Percentiles rank a stretch among this genome's conserved stretches.
Evolutionary conservation across 1,140 invertebrate species (phyloP).

Genomic region (Tribolium madens): DNA sequence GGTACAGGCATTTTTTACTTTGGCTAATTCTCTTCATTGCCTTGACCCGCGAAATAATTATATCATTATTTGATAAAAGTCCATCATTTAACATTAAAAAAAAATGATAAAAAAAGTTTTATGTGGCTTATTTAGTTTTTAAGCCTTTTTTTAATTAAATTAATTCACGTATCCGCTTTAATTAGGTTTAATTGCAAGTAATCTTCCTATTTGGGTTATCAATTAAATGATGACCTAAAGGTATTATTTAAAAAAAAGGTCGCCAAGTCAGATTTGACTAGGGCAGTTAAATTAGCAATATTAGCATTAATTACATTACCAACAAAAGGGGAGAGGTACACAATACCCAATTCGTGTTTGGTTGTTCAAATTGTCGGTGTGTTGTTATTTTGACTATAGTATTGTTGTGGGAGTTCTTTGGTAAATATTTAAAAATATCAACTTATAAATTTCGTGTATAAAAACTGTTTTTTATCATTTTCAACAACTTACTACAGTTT

Average conservation of each 20-base stretch:
- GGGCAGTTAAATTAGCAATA: constrained; percentile 8
- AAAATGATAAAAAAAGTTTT: no score
- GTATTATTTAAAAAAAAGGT: not conserved
- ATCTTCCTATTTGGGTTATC: not conserved
- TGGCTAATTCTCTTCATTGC: not conserved
- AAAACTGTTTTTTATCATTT: not conserved
- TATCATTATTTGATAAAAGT: not conserved
- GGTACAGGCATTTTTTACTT: constrained; percentile 32
- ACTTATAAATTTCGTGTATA: not conserved
- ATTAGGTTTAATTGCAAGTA: not conserved
- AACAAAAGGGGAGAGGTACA: constrained; percentile 11
- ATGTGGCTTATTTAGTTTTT: no score
- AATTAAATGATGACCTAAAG: not conserved
- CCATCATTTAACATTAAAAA: no score
- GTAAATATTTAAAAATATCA: not conserved
- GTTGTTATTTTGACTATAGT: not conserved
- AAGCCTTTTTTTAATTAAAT: no score
- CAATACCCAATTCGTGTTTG: constrained; percentile 8
- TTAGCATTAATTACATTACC: not conserved
- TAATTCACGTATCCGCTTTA: not conserved
- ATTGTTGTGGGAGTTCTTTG: not conserved
- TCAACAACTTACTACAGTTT: no score
- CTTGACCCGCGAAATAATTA: constrained; percentile 22
- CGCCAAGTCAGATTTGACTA: not conserved
- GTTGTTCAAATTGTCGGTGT: not conserved